Evolutionary conservation across 2,113 vertebrate species (phyloP), one percentile per base, ranked within the genome.

Genomic region (Lipotes vexillifer): DNA sequence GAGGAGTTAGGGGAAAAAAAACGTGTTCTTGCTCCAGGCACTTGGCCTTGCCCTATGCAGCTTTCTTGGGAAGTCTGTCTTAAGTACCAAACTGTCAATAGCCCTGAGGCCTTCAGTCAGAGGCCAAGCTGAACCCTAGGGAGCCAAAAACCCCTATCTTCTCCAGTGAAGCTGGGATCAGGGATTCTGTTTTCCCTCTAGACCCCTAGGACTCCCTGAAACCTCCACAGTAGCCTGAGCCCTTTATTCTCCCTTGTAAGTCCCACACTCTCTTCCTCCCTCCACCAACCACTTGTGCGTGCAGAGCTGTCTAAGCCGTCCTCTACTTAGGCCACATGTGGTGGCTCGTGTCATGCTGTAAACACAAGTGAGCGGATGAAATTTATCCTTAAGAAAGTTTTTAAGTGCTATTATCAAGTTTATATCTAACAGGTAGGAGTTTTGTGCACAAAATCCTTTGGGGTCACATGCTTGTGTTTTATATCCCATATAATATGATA

Each of bases 21-120:
- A 8, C n/a, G 31, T 59, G 61, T 92, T 85, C 83, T 97, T 96
- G 94, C 96, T 97, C 0, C 44, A 89, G 93, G 96, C 84, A 29
- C 25, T 94, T 69, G 52, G 66, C 93, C 44, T 96, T 95, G 94
- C 55, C 27, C 46, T n/a, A n/a, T 55, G 18, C 5, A 9, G 23
- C 52, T 68, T 31, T 86, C 83, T 75, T 65, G 63, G 86, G 52
- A 85, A 78, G 46, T 84, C 46, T 33, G 8, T 80, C 63, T 83
- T 59, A 27, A 33, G 59, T 11, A 71, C 68, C 5, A 10, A 41
- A 63, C 49, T 86, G 72, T 83, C 27, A 59, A 0, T 66, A 95
- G 21, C 82, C 85, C 15, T 0, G 27, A 87, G 84, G 55, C 36
- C 88, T 93, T 90, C 29, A 68, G 52, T 78, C 71, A 38, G 9